Evolutionary conservation across 2,888 invertebrate genomes (phyloP).

Genomic region (Meandrusa payeni): DNA sequence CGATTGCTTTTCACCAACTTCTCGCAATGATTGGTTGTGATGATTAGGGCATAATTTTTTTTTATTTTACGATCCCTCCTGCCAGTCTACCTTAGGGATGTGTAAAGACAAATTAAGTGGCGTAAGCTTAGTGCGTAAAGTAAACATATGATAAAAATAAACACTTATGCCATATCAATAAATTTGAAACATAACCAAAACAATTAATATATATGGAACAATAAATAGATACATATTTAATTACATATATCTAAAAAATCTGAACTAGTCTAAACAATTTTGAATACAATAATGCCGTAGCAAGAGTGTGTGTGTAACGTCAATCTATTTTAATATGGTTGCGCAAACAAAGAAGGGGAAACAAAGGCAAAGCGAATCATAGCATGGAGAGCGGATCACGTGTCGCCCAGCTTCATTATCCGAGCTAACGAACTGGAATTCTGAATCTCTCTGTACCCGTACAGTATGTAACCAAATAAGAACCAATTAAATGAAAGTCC

Average conservation of each 20-base stretch:
- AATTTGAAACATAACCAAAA: not conserved
- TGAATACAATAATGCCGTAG: not conserved
- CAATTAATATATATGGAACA: too few relatives aligned
- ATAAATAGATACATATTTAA: too few relatives aligned
- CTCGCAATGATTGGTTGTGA: too few relatives aligned
- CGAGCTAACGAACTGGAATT: slow-evolving; percentile 28
- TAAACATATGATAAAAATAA: too few relatives aligned
- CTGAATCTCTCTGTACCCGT: slow-evolving; percentile 10
- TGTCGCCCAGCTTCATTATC: slow-evolving; percentile 23
- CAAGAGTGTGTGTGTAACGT: not conserved
- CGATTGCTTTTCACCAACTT: too few relatives aligned
- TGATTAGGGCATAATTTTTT: too few relatives aligned
- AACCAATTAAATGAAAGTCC: too few relatives aligned
- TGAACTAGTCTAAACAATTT: not conserved
- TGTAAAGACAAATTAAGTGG: too few relatives aligned
- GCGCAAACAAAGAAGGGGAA: slow-evolving; percentile 4
- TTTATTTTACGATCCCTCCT: too few relatives aligned
- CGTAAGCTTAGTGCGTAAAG: too few relatives aligned
- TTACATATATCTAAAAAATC: not conserved
- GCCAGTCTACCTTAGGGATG: too few relatives aligned
- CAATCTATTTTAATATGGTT: not conserved
- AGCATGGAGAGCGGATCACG: slow-evolving; percentile 10
- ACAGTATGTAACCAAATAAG: not conserved
- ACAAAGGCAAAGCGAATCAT: not conserved
- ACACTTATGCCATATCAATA: not conserved